Percentiles rank a stretch among this genome's conserved stretches.
Evolutionary conservation across 37 sponge, comb jelly and placozoan species (phyloP).

Genomic region (Spongilla lacustris): DNA sequence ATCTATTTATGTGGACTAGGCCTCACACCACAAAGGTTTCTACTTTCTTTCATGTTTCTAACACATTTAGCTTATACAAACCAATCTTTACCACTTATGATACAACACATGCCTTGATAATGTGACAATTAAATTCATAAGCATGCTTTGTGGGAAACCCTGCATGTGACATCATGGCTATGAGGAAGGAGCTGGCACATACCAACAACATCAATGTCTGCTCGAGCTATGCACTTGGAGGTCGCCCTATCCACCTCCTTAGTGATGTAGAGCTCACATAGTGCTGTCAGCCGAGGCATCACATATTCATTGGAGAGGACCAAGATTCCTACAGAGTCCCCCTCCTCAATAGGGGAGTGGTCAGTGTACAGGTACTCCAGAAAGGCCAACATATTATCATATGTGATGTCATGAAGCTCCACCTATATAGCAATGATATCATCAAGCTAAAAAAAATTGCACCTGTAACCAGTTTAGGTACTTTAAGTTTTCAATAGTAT

Average conservation of each 20-base stretch:
- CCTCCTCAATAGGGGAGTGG: slow-evolving; percentile 83
- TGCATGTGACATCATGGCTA: too few relatives aligned
- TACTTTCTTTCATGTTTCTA: too few relatives aligned
- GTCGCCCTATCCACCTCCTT: slow-evolving; percentile 80
- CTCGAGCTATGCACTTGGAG: slow-evolving; percentile 54
- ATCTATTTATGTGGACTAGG: too few relatives aligned
- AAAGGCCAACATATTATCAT: slow-evolving; percentile 70
- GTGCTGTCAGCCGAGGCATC: slow-evolving; percentile 68
- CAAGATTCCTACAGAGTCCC: slow-evolving; percentile 75
- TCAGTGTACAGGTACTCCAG: slow-evolving; percentile 92
- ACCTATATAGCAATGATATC: slow-evolving; percentile 55
- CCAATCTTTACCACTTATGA: too few relatives aligned
- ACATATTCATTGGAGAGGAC: slow-evolving; percentile 80
- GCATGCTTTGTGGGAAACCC: too few relatives aligned
- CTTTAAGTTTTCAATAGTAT: slow-evolving; percentile 82
- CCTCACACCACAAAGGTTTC: too few relatives aligned
- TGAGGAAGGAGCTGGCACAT: not conserved
- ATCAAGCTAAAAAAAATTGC: too few relatives aligned
- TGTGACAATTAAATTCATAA: not conserved
- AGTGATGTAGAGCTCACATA: slow-evolving; percentile 87
- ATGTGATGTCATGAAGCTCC: slow-evolving; percentile 52
- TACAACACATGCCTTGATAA: too few relatives aligned
- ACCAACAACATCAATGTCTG: slow-evolving; percentile 83
- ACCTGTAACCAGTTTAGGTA: slow-evolving; percentile 74
- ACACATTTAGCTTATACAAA: too few relatives aligned